phyloP scores from a whole-genome alignment of 2,113 vertebrate species.

The Hippocampus mohnikei region DNA sequence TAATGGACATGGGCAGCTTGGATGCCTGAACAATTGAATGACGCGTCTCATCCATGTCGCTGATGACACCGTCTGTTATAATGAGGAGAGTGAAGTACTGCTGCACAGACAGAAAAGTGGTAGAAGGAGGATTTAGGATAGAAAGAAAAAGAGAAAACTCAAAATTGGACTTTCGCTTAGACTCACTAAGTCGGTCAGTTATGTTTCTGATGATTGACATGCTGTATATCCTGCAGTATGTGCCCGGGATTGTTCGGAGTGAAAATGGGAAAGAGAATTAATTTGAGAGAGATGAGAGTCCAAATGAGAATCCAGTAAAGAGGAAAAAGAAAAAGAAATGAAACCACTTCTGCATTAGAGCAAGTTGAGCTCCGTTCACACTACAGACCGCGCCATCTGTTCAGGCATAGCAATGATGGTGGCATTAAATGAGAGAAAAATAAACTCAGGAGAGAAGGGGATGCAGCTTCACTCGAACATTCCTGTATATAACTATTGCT shows the following conservation, averaged over 20 bases:
- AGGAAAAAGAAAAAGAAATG: conserved; percentile 12
- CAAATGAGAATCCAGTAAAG: not conserved
- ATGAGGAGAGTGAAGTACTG: conserved; percentile 98
- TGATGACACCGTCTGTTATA: conserved; percentile 97
- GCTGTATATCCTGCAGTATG: not conserved
- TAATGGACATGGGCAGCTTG: conserved; percentile 97
- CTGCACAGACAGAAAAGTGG: conserved; percentile 62
- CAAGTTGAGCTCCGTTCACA: conserved; percentile 23
- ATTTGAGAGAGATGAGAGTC: not conserved
- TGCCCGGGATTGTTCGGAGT: not conserved
- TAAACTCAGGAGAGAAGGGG: not conserved
- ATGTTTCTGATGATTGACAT: not conserved
- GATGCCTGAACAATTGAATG: conserved; percentile 91
- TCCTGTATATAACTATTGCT: not conserved
- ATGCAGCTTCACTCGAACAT: not conserved
- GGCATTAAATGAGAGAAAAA: not conserved
- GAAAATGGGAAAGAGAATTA: not conserved
- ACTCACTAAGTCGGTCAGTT: not conserved
- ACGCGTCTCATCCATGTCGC: conserved; percentile 96
- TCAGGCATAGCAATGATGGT: conserved; percentile 1
- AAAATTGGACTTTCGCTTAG: not conserved
- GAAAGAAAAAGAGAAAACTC: not conserved
- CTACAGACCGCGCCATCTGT: conserved; percentile 34
- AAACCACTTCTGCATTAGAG: conserved; percentile 11
- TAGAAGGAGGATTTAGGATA: not conserved